Evolutionary conservation across 2,888 invertebrate species (phyloP), one percentile per base, ranked within the genome.

Genomic region (Protonemura montana): DNA sequence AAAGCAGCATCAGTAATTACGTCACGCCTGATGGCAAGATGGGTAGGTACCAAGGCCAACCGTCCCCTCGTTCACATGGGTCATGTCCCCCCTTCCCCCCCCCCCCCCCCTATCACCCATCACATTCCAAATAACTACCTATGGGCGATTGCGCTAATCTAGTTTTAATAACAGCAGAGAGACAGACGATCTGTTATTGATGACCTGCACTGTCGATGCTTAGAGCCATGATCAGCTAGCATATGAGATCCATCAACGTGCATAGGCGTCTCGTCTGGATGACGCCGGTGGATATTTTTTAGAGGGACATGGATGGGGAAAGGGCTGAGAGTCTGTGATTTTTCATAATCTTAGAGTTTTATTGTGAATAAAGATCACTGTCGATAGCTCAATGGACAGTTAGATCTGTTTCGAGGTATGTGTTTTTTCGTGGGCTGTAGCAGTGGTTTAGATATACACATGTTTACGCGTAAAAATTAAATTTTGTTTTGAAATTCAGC

Each of bases 121-220:
- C 41, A 80, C 81, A 27, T 81, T 21, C 29, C 7, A 30, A 21
- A 81, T 29, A 81, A 29, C 81, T 28, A 59, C 59, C n/a, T 81
- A 81, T 81, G n/a, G 81, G 81, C 59, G 59, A 59, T 59, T 21
- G 59, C 13, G 59, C 59, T 59, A 59, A 59, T 59, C 59, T 10
- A 2, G 59, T 59, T 59, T 59, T 59, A 59, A 59, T 59, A 59
- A 59, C 59, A 59, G 7, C 30, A 13, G 6, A 30, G 81, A 6
- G 81, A 30, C 81, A 81, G 81, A 21, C 59, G 59, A 59, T 59
- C 59, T 13, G 59, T 59, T 59, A 59, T 59, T 59, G 59, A 59
- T 59, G 16, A 59, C 59, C 59, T 41, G 41, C 59, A 21, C 16
- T 21, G 59, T 59, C 59, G 59, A 59, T 59, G 16, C 59, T 13